phyloP scores from a whole-genome alignment of 2,888 invertebrate species.

The Desoria tigrina region DNA sequence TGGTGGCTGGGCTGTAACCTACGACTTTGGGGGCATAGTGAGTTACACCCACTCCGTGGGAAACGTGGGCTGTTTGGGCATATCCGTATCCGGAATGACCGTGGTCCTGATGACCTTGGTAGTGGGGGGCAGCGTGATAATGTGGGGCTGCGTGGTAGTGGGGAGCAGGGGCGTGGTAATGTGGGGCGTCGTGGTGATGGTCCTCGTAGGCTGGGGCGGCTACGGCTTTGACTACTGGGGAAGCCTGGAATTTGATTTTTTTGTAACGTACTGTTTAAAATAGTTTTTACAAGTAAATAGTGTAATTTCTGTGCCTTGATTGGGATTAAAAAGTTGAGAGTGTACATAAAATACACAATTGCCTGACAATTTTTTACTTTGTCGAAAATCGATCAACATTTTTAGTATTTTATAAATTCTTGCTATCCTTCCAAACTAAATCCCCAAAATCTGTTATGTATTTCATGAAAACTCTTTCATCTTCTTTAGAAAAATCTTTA shows the following conservation, averaged over 20 bases:
- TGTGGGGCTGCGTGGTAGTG: constrained; percentile 2
- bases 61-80: constrained; percentile 23
- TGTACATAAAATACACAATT: no score
- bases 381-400: no score
- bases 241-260: constrained; percentile 22
- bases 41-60: constrained; percentile 30
- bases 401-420: no score
- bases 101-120: constrained; percentile 1
- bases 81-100: constrained; percentile 5
- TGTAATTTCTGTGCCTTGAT: no score
- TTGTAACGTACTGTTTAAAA: no score
- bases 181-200: not conserved
- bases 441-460: no score
- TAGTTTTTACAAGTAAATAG: no score
- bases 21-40: constrained; percentile 24
- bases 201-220: constrained; percentile 15
- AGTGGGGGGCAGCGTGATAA: not conserved
- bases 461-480: no score
- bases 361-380: no score
- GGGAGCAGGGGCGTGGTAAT: not conserved
- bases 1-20: constrained; percentile 26
- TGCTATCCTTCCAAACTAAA: no score
- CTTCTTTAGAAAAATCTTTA: no score
- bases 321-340: no score
- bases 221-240: constrained; percentile 34